phyloP scores from a whole-genome alignment of 2,113 vertebrate species.

The Planiliza haematocheilus region DNA sequence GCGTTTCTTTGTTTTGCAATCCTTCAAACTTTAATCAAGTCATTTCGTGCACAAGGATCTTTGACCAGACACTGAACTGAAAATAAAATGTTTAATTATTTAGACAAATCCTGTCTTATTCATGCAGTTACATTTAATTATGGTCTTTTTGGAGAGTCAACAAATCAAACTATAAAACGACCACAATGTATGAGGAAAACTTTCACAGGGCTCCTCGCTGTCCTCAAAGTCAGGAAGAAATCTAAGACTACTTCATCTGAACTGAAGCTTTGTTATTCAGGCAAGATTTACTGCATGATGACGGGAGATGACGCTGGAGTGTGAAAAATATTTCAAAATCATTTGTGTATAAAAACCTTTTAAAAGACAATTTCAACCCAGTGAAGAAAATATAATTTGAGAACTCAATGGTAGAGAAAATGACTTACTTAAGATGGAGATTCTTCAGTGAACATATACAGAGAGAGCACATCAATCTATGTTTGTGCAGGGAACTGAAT shows the following conservation, averaged over 20 bases:
- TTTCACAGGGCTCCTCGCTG: too few relatives aligned
- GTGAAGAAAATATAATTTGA: conserved; percentile 12
- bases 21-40: background rate
- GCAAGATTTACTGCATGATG: background rate
- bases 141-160: background rate
- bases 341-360: background rate
- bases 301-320: background rate
- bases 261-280: too few relatives aligned
- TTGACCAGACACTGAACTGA: background rate
- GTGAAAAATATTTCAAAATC: background rate
- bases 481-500: conserved; percentile 14
- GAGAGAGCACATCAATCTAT: conserved; percentile 22
- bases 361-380: background rate
- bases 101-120: background rate
- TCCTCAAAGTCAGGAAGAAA: too few relatives aligned
- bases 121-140: background rate
- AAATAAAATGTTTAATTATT: background rate
- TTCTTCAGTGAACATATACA: conserved; percentile 7
- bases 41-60: background rate
- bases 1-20: background rate
- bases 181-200: too few relatives aligned
- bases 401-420: conserved; percentile 1
- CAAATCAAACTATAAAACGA: background rate
- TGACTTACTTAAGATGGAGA: conserved; percentile 31
- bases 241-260: too few relatives aligned